Evolutionary conservation across 92 coral and sea anemone species (phyloP), one percentile per base, ranked within the genome.

Genomic region (Heliopora coerulea): DNA sequence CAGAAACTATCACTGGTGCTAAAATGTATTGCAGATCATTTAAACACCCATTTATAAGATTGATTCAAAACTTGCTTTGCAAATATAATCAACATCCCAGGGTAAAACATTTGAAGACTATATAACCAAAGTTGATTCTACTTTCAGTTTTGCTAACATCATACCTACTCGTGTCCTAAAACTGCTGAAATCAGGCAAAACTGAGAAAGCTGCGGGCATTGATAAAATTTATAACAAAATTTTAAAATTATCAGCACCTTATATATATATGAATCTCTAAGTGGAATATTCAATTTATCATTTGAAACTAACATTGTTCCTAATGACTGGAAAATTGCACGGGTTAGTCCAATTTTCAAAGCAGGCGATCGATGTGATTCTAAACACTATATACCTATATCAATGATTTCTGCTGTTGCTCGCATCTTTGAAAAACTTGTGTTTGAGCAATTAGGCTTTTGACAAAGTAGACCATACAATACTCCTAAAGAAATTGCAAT

Each of bases 31-130:
- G 80, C 80, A 34, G 59, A 48, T 28, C 27, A 35, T 32, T 49
- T 77, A 17, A 77, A 64, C 33, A 78, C 73, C 35, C n/a, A 78
- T 33, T 78, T 78, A 27, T 11, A 65, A 73, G 29, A 40, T 54
- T 27, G 78, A 12, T 14, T 0, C 40, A 52, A 63, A 77, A 28
- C 62, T 62, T 41, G 82, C 82, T 11, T 77, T 62, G 21, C 59
- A 64, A 61, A 77, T 49, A 59, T 59, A 62, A 44, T 25, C 49
- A 17, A 32, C 29, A 11, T 15, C 31, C 33, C 42, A 39, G 42
- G 54, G 34, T 59, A 60, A 24, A 61, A 57, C 25, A 40, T 59
- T 59, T 59, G 30, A 20, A 34, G 63, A 62, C 48, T 75, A 57
- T 34, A 23, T 75, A 30, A 59, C 50, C 19, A 60, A 75, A 75